phyloP scores from a whole-genome alignment of 2,113 vertebrate genomes.

The Amblyornis subalaris region DNA sequence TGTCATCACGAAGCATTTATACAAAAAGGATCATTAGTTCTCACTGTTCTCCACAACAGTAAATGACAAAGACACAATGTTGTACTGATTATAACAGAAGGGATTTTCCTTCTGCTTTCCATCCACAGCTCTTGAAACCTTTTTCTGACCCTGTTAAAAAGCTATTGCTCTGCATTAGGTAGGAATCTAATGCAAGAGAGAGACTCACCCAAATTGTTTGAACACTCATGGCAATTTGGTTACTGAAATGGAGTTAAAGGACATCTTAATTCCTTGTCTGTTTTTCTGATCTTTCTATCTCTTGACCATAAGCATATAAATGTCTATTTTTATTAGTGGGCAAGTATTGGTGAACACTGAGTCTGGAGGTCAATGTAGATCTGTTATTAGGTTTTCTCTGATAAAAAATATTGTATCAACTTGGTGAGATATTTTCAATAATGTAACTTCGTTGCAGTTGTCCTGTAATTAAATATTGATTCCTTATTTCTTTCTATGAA shows the following conservation, averaged over 20 bases:
- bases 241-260: neutral
- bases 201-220: neutral
- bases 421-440: neutral
- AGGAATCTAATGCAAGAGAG: neutral
- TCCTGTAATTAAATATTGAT: slow-evolving; percentile 27
- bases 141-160: neutral
- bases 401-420: neutral
- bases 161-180: neutral
- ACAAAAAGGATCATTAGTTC: neutral
- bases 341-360: neutral
- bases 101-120: neutral
- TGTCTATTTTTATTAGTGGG: neutral
- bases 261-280: neutral
- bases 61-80: neutral
- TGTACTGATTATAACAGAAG: neutral
- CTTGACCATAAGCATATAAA: neutral
- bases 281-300: neutral
- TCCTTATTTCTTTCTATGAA: neutral
- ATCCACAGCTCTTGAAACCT: neutral
- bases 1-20: neutral
- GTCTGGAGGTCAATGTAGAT: neutral
- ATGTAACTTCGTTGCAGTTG: neutral
- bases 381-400: slow-evolving; percentile 13
- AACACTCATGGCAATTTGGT: neutral
- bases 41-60: neutral